Evolutionary conservation across 1,140 invertebrate species (phyloP).

Genomic region (Tyrophagus putrescentiae): DNA sequence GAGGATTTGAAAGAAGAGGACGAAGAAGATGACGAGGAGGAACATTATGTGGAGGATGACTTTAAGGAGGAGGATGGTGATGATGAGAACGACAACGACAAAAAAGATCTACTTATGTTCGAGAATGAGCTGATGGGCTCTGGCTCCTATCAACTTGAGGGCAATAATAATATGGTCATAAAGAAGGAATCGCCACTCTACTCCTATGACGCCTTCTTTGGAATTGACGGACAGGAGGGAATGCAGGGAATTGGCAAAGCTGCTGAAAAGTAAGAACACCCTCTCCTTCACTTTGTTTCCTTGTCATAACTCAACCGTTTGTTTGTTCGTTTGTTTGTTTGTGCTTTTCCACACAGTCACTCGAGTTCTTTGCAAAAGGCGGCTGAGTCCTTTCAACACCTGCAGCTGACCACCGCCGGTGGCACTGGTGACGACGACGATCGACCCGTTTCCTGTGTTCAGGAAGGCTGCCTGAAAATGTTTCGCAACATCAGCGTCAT

Average conservation of each 20-base stretch:
- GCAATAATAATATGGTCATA: too few relatives aligned
- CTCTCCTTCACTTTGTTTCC: conserved; percentile 71
- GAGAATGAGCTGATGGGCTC: background rate
- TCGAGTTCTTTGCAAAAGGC: conserved; percentile 38
- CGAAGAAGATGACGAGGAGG: background rate
- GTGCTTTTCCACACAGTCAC: conserved; percentile 42
- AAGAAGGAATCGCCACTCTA: background rate
- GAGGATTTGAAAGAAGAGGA: conserved; percentile 10
- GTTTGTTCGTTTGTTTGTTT: too few relatives aligned
- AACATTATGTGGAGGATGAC: background rate
- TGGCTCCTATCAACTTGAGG: background rate
- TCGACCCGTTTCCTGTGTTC: conserved; percentile 81
- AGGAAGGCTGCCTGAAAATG: conserved; percentile 83
- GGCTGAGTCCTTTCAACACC: conserved; percentile 51
- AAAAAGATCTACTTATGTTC: conserved; percentile 44
- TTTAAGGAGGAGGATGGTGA: conserved; percentile 11
- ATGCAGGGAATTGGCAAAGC: conserved; percentile 78
- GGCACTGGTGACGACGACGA: conserved; percentile 56
- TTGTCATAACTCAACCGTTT: conserved; percentile 23
- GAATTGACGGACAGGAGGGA: conserved; percentile 45
- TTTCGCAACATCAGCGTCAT: conserved; percentile 95
- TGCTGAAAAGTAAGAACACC: conserved; percentile 78
- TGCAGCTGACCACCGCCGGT: too few relatives aligned
- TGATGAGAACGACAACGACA: conserved; percentile 88
- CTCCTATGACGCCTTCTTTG: too few relatives aligned